Base-by-base conservation (phyloP, 2,113 vertebrate species). In the Meriones unguiculatus region DNA sequence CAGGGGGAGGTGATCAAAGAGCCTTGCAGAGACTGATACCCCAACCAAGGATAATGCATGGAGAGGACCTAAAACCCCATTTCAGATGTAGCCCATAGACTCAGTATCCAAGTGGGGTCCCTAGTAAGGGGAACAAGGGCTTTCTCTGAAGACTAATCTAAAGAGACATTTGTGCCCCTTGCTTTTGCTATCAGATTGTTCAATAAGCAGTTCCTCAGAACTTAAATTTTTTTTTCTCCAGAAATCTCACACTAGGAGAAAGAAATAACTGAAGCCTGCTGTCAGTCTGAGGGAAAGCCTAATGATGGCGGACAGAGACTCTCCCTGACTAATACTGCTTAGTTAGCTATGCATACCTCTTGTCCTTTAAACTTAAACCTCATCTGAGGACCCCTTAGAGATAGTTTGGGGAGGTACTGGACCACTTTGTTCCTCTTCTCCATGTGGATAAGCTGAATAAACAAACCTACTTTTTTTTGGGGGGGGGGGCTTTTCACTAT, bases 271-370 rank as follows among this genome's bases (percentile, higher is more conserved):
- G 46, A 87, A 70, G 18, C 18, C 46, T 70, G 30, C 28, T 25
- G 41, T 2, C 41, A 87, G 84, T 0, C 2, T 0, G 10, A 20
- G 64, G 41, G 64, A 59, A 35, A 82, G 2, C 32, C 32, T 25
- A n/a, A 67, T 30, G 20, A 70, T 52, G 50, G 35, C 14, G 41
- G 76, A 32, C 28, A n/a, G 14, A 54, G 14, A 54, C 78, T 54
- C 18, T 5, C 4, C 18, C 3, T 80, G 30, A 52, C 18, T 7
- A 32, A 52, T 2, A 24, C 32, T 57, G 32, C 32, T 46, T 46
- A 46, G 35, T 69, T 50, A 69, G 84, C 28, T 69, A 2, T 22
- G 28, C 18, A 24, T n/a, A 9, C 25, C 30, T 87, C 30, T 59
- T 62, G 32, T 17, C 20, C n/a, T 84, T 35, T 87, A 87, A n/a